phyloP scores from a whole-genome alignment of 2,797 vertebrate genomes.

The Carcharodon carcharias region DNA sequence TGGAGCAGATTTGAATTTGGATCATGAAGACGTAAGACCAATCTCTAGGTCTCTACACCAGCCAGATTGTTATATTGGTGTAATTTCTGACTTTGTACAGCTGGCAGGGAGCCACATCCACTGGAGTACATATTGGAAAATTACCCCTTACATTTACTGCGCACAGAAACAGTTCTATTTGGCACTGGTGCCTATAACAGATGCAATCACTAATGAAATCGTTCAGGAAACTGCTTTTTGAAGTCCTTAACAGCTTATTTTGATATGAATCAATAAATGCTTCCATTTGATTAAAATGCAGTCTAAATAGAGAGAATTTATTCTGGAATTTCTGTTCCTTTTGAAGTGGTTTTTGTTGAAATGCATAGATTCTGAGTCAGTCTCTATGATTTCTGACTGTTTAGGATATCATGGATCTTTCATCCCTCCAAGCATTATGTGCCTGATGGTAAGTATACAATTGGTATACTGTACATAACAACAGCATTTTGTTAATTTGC shows the following conservation, averaged over 20 bases:
- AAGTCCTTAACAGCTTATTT: slow-evolving; percentile 9
- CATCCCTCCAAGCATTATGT: neutral
- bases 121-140: neutral
- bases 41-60: neutral
- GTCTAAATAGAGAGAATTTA: slow-evolving; percentile 19
- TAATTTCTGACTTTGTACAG: neutral
- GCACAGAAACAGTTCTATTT: neutral
- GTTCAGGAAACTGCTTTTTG: slow-evolving; percentile 21
- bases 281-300: slow-evolving; percentile 28
- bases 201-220: neutral
- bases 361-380: neutral
- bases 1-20: neutral
- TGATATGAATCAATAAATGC: slow-evolving; percentile 27
- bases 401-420: neutral
- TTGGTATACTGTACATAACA: neutral
- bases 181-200: slow-evolving; percentile 25
- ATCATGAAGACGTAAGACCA: neutral
- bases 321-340: neutral
- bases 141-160: neutral
- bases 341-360: slow-evolving; percentile 10
- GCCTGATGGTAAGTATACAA: neutral
- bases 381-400: neutral
- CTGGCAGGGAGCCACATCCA: neutral
- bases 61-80: neutral
- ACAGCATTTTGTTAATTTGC: neutral